phyloP scores from a whole-genome alignment of 1,140 invertebrate species.

The Meloidogyne hapla region DNA sequence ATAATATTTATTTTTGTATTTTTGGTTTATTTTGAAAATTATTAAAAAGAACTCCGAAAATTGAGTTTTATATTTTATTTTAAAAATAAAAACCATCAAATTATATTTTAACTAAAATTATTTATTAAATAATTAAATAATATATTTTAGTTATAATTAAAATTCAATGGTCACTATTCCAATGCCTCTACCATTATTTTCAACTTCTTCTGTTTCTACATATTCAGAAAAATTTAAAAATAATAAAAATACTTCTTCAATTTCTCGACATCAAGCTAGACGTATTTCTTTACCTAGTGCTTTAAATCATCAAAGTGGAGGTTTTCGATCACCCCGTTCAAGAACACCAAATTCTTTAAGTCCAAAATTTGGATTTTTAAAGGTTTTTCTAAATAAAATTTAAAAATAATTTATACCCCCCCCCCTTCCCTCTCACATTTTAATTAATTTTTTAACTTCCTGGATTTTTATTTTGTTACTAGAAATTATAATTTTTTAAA shows the following conservation, averaged over 20 bases:
- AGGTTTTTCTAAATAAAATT: constrained; percentile 9
- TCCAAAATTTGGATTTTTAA: constrained; percentile 25
- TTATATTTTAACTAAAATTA: too few species aligned
- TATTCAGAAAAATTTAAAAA: constrained; percentile 11
- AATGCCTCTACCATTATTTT: constrained; percentile 5
- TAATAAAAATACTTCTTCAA: not conserved
- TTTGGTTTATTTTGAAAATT: too few species aligned
- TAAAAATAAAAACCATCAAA: too few species aligned
- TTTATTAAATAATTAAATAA: too few species aligned
- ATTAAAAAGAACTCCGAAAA: too few species aligned
- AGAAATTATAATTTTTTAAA: not conserved
- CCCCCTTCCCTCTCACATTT: too few species aligned
- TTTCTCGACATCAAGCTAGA: constrained; percentile 8
- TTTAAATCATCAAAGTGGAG: constrained; percentile 14
- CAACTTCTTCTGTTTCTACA: not conserved
- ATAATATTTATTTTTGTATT: too few species aligned
- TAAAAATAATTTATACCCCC: too few species aligned
- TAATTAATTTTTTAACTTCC: too few species aligned
- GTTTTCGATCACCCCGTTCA: not conserved
- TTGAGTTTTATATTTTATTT: too few species aligned
- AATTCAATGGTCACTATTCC: not conserved
- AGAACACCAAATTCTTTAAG: constrained; percentile 17
- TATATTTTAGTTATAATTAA: not conserved
- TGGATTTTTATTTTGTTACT: too few species aligned
- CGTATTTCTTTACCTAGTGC: constrained; percentile 28